Evolutionary conservation across 2,888 invertebrate genomes (phyloP), one percentile per base, ranked within the genome.

Genomic region (Caenorhabditis sp.): DNA sequence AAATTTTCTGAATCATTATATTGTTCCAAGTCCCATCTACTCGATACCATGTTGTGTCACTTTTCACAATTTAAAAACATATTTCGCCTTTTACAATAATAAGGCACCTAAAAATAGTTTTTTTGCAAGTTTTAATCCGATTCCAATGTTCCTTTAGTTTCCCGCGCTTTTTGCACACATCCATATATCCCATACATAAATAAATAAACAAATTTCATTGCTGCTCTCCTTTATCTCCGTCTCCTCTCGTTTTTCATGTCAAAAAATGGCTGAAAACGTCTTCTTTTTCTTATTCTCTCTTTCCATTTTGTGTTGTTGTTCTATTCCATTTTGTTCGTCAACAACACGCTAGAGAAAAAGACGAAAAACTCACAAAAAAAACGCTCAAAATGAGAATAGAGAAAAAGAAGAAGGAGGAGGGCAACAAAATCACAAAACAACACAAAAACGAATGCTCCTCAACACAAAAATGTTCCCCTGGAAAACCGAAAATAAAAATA

Each of bases 341-440:
- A 58, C 38, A 25, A 58, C 20, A 38, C 17, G 38, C 3, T 17
- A 38, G 21, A 25, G 26, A 59, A n/a, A 25, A 20, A 31, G 59
- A 59, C 17, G 58, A 58, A 58, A 27, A 53, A 53, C 56, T 20
- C 20, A 58, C n/a, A 8, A 26, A 58, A 57, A 14, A 31, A 23
- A 27, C 25, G 56, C 56, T 26, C 58, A 58, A 58, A 58, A 27
- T 14, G 25, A 58, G 27, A 20, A 27, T 8, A 14, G 49, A 50
- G 49, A n/a, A 31, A n/a, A 23, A 21, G 23, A 43, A 43, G 49
- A 38, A 2, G 20, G 23, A 23, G n/a, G 23, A 63, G 31, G n/a
- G 31, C 27, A n/a, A 38, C 17, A 36, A 38, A 36, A 53, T 53
- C 53, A 23, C 25, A 53, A 53, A 53, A 23, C 53, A 53, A 53